Conservation (phyloP, 2,888 invertebrate species). For the Scaeva pyrastri region DNA sequence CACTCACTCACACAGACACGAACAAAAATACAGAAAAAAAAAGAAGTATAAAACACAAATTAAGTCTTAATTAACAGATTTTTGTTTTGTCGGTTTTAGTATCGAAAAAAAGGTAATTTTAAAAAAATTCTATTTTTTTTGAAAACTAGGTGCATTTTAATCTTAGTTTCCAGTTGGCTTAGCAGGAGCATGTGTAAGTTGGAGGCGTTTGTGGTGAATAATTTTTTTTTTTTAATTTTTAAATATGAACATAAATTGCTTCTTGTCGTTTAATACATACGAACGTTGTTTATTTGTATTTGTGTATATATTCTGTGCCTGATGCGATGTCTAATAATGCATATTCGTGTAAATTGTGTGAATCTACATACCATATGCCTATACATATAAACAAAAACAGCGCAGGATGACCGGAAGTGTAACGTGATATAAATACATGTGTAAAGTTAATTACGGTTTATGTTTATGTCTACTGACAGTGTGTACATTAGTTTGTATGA, state of each 20-base stretch:
- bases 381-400: no score
- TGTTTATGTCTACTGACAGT: no score
- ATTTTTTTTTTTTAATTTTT: no score
- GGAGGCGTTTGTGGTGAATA: conserved; percentile 63
- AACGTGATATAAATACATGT: no score
- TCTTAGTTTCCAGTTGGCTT: conserved; percentile 74
- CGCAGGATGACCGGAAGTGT: no score
- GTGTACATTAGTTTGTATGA: no score
- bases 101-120: conserved; percentile 42
- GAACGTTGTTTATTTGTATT: neutral
- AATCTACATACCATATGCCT: no score
- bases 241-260: neutral
- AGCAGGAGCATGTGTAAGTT: conserved; percentile 70
- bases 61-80: neutral
- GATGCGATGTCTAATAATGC: neutral
- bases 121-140: conserved; percentile 38
- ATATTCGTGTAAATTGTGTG: no score
- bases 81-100: conserved; percentile 22
- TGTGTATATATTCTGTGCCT: neutral
- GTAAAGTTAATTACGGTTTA: no score
- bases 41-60: conserved; percentile 1
- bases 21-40: neutral
- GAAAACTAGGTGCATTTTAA: conserved; percentile 72
- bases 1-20: conserved; percentile 4
- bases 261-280: neutral